Percentiles rank a stretch among this genome's conserved stretches.
Evolutionary conservation across 2,113 vertebrate genomes (phyloP).

Genomic region (Hypomesus transpacificus): DNA sequence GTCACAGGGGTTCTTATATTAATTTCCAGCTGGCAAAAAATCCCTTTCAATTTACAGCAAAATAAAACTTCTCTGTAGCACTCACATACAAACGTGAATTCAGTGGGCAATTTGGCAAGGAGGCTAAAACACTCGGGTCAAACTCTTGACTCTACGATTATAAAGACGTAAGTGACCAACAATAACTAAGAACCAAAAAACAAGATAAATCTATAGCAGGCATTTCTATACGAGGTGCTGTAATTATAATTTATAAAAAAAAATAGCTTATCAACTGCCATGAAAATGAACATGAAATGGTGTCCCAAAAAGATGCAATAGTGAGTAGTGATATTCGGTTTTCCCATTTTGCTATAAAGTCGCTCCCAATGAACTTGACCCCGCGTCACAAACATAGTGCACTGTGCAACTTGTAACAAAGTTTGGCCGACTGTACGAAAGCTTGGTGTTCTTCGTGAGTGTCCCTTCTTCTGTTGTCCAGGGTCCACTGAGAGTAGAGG

Average conservation of each 20-base stretch:
- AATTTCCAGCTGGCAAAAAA: slow-evolving; percentile 33
- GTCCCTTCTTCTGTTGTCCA: slow-evolving; percentile 69
- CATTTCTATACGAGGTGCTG: slow-evolving; percentile 30
- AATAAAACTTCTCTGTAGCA: slow-evolving; percentile 27
- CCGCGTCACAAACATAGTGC: slow-evolving; percentile 74
- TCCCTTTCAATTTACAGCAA: slow-evolving; percentile 37
- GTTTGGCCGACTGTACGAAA: slow-evolving; percentile 80
- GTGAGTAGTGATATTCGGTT: slow-evolving; percentile 32
- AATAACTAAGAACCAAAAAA: slow-evolving; percentile 1
- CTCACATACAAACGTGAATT: slow-evolving; percentile 41
- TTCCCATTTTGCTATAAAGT: slow-evolving; percentile 70
- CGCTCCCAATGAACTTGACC: slow-evolving; percentile 68
- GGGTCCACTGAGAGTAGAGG: slow-evolving; percentile 67
- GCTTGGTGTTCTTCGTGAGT: slow-evolving; percentile 60
- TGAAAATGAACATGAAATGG: slow-evolving; percentile 56
- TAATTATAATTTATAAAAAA: slow-evolving; percentile 55
- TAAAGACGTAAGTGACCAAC: not conserved
- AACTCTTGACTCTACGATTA: slow-evolving; percentile 4
- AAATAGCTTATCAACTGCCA: slow-evolving; percentile 81
- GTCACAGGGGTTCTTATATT: slow-evolving; percentile 31
- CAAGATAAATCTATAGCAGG: slow-evolving; percentile 13
- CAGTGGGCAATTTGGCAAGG: slow-evolving; percentile 42
- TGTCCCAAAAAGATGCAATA: slow-evolving; percentile 57
- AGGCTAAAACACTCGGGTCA: not conserved
- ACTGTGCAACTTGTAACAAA: slow-evolving; percentile 76